phyloP scores from a whole-genome alignment of 2,797 vertebrate genomes.

The Tadarida brasiliensis region DNA sequence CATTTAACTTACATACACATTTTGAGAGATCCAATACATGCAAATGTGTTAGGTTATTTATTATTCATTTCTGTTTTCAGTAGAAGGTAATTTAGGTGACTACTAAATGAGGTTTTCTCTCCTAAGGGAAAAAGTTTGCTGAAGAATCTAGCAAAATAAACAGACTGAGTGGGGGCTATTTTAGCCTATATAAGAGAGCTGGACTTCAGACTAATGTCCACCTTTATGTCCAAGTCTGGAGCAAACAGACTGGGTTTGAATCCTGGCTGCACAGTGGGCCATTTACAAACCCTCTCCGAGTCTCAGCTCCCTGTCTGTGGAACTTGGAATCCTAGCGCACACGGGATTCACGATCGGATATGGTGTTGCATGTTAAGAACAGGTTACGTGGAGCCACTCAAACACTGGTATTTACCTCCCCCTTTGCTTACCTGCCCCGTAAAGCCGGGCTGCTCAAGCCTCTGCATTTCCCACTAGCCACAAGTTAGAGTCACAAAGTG shows the following conservation, averaged over 20 bases:
- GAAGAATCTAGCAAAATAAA: not conserved
- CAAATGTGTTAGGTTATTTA: not conserved
- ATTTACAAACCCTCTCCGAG: not conserved
- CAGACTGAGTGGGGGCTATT: not conserved
- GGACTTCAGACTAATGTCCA: not conserved
- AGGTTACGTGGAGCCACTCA: not conserved
- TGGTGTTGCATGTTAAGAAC: not conserved
- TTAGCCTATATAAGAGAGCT: not conserved
- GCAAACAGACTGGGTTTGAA: not conserved
- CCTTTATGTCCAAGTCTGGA: not conserved
- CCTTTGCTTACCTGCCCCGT: not conserved
- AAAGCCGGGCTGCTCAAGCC: not conserved
- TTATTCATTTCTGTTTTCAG: not conserved
- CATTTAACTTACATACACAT: not conserved
- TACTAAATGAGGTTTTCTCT: not conserved
- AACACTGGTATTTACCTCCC: not conserved
- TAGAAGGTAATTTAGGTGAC: not conserved
- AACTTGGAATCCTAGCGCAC: not conserved
- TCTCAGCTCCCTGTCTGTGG: not conserved
- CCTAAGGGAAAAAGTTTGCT: not conserved
- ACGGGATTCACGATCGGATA: not conserved
- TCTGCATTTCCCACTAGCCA: not conserved
- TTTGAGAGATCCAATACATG: not conserved
- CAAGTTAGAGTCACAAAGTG: slow-evolving; percentile 11
- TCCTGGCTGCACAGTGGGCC: not conserved